Percentiles rank a stretch among this genome's conserved stretches.
These are phyloP conservation scores for Venturia canescens DNA, from an alignment of 1,140 invertebrate species.

Conservation along the genomic window DNA sequence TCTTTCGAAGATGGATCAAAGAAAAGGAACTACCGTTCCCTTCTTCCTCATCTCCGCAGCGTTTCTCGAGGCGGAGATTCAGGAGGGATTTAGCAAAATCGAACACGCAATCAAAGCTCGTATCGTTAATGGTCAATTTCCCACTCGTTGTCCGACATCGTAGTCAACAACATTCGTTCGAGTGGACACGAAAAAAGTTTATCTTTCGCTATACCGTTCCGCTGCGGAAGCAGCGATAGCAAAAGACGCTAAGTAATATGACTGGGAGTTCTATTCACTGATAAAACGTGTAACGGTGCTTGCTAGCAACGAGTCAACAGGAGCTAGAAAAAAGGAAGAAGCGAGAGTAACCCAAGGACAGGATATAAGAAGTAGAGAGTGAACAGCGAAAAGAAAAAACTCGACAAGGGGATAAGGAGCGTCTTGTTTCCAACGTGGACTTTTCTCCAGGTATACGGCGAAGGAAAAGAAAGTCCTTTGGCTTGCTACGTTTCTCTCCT, in stretches of 20 bases:
- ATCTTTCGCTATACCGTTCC: constrained; percentile 28
- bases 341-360: neutral
- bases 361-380: neutral
- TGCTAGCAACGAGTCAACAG: neutral
- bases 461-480: constrained; percentile 53
- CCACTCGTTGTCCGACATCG: neutral
- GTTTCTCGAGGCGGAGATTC: too few species aligned
- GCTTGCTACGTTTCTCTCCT: constrained; percentile 47
- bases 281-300: constrained; percentile 29
- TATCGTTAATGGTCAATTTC: neutral
- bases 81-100: too few species aligned
- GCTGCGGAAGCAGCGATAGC: constrained; percentile 51
- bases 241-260: constrained; percentile 72
- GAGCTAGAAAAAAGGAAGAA: neutral
- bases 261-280: constrained; percentile 70
- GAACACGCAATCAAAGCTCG: too few species aligned
- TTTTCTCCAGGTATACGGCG: constrained; percentile 29
- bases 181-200: constrained; percentile 13
- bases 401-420: constrained; percentile 6
- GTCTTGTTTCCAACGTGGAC: constrained; percentile 32
- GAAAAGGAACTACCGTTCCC: too few species aligned
- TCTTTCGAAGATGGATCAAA: too few species aligned
- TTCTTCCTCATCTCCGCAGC: too few species aligned
- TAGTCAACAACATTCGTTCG: neutral
- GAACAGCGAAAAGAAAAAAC: neutral